Evolutionary conservation across 2,113 vertebrate genomes (phyloP).

Genomic region (Tilapia sparmanii): DNA sequence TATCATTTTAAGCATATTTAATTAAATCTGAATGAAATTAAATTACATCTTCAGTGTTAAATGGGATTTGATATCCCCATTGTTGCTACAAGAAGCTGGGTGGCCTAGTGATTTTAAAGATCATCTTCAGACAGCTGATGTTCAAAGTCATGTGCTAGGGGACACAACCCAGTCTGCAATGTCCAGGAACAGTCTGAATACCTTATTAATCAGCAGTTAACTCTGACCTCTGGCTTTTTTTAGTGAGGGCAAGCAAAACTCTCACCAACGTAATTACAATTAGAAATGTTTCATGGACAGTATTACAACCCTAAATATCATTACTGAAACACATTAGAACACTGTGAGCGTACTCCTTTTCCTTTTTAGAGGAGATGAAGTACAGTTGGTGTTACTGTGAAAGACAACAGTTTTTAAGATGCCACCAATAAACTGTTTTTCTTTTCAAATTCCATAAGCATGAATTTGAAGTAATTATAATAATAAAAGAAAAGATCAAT

Average conservation of each 20-base stretch:
- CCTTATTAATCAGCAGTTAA: neutral
- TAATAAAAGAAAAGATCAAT: neutral
- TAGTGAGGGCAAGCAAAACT: neutral
- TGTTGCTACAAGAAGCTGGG: neutral
- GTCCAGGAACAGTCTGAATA: neutral
- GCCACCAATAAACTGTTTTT: neutral
- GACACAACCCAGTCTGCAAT: neutral
- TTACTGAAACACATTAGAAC: neutral
- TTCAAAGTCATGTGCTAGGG: neutral
- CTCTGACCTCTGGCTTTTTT: neutral
- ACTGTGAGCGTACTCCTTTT: neutral
- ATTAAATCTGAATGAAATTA: conserved; percentile 17
- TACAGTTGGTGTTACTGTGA: neutral
- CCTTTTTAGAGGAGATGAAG: neutral
- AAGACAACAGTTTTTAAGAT: neutral
- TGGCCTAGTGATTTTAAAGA: conserved; percentile 1
- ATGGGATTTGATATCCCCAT: neutral
- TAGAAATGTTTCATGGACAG: neutral
- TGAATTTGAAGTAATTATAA: neutral
- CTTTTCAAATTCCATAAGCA: neutral
- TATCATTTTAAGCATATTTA: neutral
- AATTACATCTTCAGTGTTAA: conserved; percentile 5
- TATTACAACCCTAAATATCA: neutral
- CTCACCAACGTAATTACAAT: neutral
- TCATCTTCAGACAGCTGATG: neutral